Evolutionary conservation across 1,140 invertebrate genomes (phyloP).

Genomic region (Watersipora subatra): DNA sequence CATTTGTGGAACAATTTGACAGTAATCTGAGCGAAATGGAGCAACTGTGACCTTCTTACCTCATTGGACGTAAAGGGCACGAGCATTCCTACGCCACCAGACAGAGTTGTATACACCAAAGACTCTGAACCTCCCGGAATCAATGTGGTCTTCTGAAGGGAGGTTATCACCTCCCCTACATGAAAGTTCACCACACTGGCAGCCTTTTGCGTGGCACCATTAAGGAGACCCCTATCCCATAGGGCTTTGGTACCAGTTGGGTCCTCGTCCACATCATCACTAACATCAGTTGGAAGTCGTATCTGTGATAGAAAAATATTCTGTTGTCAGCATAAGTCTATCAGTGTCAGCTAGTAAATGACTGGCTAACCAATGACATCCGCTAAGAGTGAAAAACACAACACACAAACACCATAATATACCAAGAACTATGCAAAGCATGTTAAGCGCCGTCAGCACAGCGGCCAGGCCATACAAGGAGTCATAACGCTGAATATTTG

Average conservation of each 20-base stretch:
- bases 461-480: no score
- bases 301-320: constrained; percentile 44
- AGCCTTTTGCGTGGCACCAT: constrained; percentile 93
- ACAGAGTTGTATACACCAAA: constrained; percentile 86
- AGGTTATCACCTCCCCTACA: constrained; percentile 71
- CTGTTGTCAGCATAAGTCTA: neutral
- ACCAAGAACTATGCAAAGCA: no score
- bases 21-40: no score
- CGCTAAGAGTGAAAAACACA: no score
- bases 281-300: constrained; percentile 72
- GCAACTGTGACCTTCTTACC: no score
- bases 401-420: no score
- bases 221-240: constrained; percentile 91
- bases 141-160: constrained; percentile 71
- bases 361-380: neutral
- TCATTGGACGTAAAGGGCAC: constrained; percentile 96
- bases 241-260: constrained; percentile 94
- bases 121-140: constrained; percentile 94
- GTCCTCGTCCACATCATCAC: constrained; percentile 96
- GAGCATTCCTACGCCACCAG: constrained; percentile 79
- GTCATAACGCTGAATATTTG: no score
- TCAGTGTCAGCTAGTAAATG: neutral
- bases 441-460: no score
- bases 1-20: no score
- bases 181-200: constrained; percentile 84